A percentile compares a stretch with the other conserved stretches of the same genome.
Conservation (phyloP, 1,140 invertebrate species). For the Panonychus citri region DNA sequence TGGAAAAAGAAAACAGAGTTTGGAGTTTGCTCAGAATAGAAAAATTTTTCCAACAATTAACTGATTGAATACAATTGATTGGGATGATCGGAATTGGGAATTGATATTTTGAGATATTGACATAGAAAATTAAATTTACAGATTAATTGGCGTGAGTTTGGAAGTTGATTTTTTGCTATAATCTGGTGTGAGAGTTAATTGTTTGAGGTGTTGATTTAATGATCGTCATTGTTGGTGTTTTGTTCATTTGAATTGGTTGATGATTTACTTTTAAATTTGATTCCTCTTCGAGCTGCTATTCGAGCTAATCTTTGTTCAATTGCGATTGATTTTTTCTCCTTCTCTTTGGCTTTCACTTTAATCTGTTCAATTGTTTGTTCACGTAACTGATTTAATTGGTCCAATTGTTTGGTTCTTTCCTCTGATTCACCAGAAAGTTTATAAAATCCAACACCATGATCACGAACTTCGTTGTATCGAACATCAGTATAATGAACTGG, state of each 20-base stretch:
- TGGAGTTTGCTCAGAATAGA: no score
- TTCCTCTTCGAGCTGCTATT: slow-evolving; percentile 46
- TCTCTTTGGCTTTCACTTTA: slow-evolving; percentile 33
- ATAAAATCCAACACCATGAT: slow-evolving; percentile 69
- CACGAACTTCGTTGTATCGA: slow-evolving; percentile 60
- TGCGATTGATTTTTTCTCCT: slow-evolving; percentile 38
- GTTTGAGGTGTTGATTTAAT: no score
- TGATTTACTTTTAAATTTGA: slow-evolving; percentile 36
- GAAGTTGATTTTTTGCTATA: no score
- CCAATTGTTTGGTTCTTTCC: slow-evolving; percentile 46
- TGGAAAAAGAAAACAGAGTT: no score
- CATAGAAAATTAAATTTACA: no score
- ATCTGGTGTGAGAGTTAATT: no score
- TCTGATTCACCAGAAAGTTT: slow-evolving; percentile 59
- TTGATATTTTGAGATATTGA: no score
- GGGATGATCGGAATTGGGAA: no score
- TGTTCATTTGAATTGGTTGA: not conserved
- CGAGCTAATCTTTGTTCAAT: slow-evolving; percentile 48
- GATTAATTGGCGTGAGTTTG: no score
- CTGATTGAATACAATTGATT: no score
- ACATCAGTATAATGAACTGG: slow-evolving; percentile 66
- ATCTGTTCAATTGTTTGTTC: slow-evolving; percentile 43
- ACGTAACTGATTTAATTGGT: slow-evolving; percentile 39
- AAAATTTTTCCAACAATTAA: no score
- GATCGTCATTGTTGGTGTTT: slow-evolving; percentile 4